Evolutionary conservation across 2,888 invertebrate genomes (phyloP).

Genomic region (Flexamia atlantica): DNA sequence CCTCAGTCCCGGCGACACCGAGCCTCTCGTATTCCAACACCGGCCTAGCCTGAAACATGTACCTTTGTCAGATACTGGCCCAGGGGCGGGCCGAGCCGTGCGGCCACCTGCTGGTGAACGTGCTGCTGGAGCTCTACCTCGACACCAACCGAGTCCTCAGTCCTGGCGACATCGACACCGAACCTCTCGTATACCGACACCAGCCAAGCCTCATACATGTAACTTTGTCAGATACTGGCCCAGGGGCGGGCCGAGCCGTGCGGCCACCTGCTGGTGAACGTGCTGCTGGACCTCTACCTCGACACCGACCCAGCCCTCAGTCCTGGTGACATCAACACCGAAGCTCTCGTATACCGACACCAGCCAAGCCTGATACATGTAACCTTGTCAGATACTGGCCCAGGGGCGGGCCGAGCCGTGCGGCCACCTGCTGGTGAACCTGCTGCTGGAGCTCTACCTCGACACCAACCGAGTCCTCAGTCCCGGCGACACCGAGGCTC

Average conservation of each 20-base stretch:
- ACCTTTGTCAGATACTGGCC: no score
- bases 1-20: no score
- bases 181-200: no score
- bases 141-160: no score
- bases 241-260: conserved; percentile 84
- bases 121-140: no score
- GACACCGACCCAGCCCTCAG: conserved; percentile 71
- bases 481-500: conserved; percentile 73
- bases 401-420: conserved; percentile 84
- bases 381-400: conserved; percentile 78
- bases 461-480: conserved; percentile 71
- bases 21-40: no score
- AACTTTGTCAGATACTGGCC: conserved; percentile 78
- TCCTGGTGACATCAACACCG: conserved; percentile 70
- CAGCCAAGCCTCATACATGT: no score
- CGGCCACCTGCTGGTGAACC: conserved; percentile 84
- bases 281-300: no score
- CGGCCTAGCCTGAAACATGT: no score
- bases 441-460: conserved; percentile 81
- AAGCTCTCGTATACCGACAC: conserved; percentile 70
- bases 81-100: no score
- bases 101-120: no score
- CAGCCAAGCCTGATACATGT: conserved; percentile 72
- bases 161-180: no score
- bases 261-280: conserved; percentile 81